These are phyloP conservation scores for Odontocolon sp. DNA, from an alignment of 2,888 invertebrate species.

Conservation along the genomic window DNA sequence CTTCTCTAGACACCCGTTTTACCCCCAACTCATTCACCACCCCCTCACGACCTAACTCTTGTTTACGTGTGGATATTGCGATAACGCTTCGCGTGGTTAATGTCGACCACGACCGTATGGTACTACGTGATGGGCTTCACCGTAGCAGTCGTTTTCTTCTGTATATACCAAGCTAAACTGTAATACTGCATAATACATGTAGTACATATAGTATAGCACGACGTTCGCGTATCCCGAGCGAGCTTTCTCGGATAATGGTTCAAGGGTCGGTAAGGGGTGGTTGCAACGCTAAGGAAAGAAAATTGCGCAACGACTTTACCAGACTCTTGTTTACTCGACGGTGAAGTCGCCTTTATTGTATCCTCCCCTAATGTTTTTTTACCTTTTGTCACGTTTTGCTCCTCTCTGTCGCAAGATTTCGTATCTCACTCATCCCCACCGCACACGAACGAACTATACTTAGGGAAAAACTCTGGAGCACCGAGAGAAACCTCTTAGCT, in stretches of 20 bases:
- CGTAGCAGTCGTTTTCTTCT: not conserved
- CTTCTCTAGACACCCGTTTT: not conserved
- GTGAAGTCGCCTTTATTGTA: not conserved
- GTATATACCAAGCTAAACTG: not conserved
- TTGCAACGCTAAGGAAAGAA: not conserved
- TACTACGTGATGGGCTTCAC: conserved; percentile 4
- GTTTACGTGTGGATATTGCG: too few species aligned
- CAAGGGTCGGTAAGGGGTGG: not conserved
- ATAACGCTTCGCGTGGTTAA: conserved; percentile 5
- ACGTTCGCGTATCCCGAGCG: not conserved
- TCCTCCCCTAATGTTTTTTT: not conserved
- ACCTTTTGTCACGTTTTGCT: not conserved
- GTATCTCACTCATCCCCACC: too few species aligned
- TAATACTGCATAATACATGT: not conserved
- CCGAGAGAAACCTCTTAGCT: too few species aligned
- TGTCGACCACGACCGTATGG: conserved; percentile 4
- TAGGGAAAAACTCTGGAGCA: conserved; percentile 17
- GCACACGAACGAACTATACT: not conserved
- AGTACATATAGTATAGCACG: not conserved
- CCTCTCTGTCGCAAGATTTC: too few species aligned
- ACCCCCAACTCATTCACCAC: not conserved
- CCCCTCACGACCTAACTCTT: not conserved
- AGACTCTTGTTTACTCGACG: not conserved
- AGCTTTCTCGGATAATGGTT: not conserved
- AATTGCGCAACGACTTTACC: not conserved